phyloP scores from a whole-genome alignment of 2,797 vertebrate species.

The Leontocebus nigricollis region DNA sequence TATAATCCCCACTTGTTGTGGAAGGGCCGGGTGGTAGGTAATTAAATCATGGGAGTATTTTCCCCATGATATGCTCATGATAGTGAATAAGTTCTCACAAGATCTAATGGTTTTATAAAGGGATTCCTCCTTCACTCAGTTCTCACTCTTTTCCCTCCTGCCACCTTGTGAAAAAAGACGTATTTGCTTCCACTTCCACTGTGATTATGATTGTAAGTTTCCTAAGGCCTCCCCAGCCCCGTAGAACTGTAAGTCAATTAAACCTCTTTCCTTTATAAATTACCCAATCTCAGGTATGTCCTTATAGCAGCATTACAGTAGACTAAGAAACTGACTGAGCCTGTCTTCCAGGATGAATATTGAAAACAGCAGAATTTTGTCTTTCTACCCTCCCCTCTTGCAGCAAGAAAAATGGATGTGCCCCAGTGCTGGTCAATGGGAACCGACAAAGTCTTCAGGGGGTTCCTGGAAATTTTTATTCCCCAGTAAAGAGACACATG shows the following conservation, averaged over 20 bases:
- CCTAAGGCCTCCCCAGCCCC: not conserved
- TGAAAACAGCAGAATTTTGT: not conserved
- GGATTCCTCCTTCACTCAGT: not conserved
- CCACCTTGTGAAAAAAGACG: fast-evolving
- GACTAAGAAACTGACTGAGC: not conserved
- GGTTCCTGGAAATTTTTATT: not conserved
- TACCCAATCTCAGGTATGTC: not conserved
- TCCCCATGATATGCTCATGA: not conserved
- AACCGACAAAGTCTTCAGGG: not conserved
- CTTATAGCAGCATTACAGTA: not conserved
- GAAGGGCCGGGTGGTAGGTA: not conserved
- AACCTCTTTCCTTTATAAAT: not conserved
- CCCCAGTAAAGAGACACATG: not conserved
- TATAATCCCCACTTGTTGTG: not conserved
- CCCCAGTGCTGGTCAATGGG: not conserved
- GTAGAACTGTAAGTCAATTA: not conserved
- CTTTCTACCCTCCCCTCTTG: not conserved
- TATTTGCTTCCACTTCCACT: not conserved
- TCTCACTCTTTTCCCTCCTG: not conserved
- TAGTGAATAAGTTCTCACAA: not conserved
- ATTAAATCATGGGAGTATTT: not conserved
- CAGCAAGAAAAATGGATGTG: not conserved
- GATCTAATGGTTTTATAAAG: not conserved
- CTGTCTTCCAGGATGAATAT: not conserved
- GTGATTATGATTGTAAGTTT: not conserved